phyloP scores from a whole-genome alignment of 2,797 vertebrate genomes.

The Heliangelus exortis region DNA sequence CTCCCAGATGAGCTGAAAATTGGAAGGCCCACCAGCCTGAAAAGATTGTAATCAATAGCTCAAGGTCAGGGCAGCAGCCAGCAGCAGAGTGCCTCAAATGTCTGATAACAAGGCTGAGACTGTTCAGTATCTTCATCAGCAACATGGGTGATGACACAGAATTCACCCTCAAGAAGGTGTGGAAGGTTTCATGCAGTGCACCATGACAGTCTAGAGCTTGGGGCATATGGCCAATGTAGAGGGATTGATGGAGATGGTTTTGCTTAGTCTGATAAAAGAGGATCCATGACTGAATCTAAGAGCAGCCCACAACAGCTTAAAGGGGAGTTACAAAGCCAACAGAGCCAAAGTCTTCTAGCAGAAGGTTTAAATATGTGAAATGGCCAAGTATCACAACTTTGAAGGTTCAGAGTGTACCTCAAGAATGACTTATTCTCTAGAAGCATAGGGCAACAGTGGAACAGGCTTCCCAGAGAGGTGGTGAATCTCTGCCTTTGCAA shows the following conservation, averaged over 20 bases:
- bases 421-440: background rate
- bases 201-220: background rate
- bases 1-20: background rate
- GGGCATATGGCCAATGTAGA: background rate
- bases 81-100: background rate
- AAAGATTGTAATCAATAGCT: background rate
- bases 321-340: background rate
- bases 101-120: background rate
- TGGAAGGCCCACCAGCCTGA: background rate
- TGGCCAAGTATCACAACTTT: background rate
- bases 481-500: background rate
- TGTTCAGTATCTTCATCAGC: background rate
- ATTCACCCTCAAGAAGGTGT: background rate
- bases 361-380: background rate
- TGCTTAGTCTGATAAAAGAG: background rate
- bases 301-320: background rate
- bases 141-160: background rate
- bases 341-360: background rate
- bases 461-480: background rate
- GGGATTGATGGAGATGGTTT: background rate
- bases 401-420: background rate
- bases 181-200: background rate
- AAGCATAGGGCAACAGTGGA: background rate
- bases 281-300: background rate
- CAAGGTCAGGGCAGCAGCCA: background rate